These are phyloP conservation scores for Cephus runcator DNA, from an alignment of 2,888 invertebrate genomes.

Conservation along the genomic window DNA sequence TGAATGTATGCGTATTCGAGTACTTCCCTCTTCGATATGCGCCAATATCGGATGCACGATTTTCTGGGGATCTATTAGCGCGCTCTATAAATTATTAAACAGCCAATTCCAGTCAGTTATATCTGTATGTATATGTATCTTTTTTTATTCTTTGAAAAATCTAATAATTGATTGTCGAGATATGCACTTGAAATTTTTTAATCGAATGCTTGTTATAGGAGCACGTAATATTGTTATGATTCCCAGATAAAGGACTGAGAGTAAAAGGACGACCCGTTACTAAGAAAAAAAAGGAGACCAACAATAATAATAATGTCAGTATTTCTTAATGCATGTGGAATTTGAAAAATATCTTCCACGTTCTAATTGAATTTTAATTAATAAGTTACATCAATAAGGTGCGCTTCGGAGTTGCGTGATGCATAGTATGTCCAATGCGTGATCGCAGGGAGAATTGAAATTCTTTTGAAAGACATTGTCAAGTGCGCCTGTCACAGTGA, in stretches of 20 bases:
- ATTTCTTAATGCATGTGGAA: neutral
- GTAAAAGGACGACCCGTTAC: neutral
- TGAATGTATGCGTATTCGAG: conserved; percentile 30
- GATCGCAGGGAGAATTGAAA: no score
- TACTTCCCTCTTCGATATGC: neutral
- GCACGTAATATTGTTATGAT: neutral
- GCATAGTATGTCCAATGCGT: no score
- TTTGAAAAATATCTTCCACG: neutral
- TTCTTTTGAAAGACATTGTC: no score
- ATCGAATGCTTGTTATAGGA: neutral
- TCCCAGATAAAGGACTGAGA: neutral
- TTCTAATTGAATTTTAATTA: neutral
- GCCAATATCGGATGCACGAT: conserved; percentile 9
- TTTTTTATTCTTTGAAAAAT: neutral
- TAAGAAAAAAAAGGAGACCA: neutral
- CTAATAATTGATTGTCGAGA: neutral
- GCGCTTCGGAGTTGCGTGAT: no score
- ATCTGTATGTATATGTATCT: neutral
- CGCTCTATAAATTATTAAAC: neutral
- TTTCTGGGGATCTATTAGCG: neutral
- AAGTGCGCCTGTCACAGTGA: neutral
- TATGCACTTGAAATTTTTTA: neutral
- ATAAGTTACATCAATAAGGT: neutral
- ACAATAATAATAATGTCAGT: neutral
- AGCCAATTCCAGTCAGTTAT: neutral